These are phyloP conservation scores for Actenoides hombroni DNA, from an alignment of 2,113 vertebrate genomes.

Conservation along the genomic window DNA sequence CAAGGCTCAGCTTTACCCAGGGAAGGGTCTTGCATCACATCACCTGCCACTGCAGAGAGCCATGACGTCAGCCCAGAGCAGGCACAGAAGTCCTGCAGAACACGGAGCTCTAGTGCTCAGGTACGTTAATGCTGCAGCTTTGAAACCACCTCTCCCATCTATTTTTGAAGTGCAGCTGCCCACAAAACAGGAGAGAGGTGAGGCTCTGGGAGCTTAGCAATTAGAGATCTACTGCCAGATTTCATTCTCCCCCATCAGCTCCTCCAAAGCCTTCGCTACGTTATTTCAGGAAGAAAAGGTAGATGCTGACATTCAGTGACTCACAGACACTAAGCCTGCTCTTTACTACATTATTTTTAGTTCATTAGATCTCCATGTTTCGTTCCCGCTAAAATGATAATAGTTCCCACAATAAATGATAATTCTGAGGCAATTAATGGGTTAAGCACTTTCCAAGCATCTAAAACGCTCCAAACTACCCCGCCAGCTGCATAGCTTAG, in stretches of 20 bases:
- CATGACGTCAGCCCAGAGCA: background rate
- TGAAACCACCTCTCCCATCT: background rate
- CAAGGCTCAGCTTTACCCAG: accelerated
- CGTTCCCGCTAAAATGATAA: background rate
- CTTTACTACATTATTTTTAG: slow-evolving; percentile 18
- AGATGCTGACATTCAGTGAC: slow-evolving; percentile 30
- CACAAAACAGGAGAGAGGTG: background rate
- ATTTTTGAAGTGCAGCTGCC: background rate
- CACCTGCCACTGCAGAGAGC: background rate
- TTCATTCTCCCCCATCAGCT: background rate
- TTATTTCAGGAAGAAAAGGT: slow-evolving; percentile 28
- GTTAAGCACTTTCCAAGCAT: background rate
- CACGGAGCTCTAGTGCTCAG: background rate
- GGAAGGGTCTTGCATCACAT: background rate
- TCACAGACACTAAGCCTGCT: slow-evolving; percentile 33
- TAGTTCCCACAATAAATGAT: background rate
- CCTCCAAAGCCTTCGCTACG: background rate
- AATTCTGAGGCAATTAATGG: background rate
- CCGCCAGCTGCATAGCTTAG: background rate
- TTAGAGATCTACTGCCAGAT: background rate
- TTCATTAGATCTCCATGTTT: background rate
- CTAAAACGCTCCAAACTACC: background rate
- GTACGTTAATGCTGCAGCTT: background rate
- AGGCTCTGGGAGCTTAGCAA: background rate
- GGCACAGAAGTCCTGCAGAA: background rate